Percentiles rank a stretch among this genome's conserved stretches.
Conservation (phyloP, 2,797 vertebrate genomes). For the Leptoclinus maculatus region DNA sequence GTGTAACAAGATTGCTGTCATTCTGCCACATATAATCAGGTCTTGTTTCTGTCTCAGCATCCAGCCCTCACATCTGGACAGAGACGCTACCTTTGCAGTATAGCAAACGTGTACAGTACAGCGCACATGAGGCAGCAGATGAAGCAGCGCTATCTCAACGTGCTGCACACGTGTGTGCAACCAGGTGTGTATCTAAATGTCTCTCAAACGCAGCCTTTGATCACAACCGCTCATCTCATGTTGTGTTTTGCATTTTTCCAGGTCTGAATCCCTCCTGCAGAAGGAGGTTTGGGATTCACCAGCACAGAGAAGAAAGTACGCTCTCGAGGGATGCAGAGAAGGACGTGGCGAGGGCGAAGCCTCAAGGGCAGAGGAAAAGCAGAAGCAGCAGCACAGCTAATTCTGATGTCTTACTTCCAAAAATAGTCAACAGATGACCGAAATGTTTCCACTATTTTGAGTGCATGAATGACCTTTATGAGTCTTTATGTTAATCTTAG, state of each 20-base stretch:
- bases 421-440: slow-evolving; percentile 56
- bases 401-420: slow-evolving; percentile 60
- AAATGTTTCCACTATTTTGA: not conserved
- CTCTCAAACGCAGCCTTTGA: not conserved
- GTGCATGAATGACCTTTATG: not conserved
- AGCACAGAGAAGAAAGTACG: slow-evolving; percentile 7
- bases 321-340: slow-evolving; percentile 37
- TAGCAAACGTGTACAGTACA: slow-evolving; percentile 80
- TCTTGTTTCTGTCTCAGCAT: slow-evolving; percentile 72
- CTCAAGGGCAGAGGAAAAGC: slow-evolving; percentile 32
- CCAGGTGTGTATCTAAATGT: slow-evolving; percentile 55
- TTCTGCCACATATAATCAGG: not conserved
- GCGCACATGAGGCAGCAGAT: slow-evolving; percentile 78
- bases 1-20: not conserved
- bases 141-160: slow-evolving; percentile 78
- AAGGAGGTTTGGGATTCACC: slow-evolving; percentile 35
- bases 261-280: slow-evolving; percentile 44
- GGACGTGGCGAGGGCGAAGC: slow-evolving; percentile 29
- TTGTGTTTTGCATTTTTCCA: slow-evolving; percentile 14
- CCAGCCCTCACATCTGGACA: slow-evolving; percentile 77
- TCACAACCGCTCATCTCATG: not conserved
- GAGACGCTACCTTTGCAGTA: slow-evolving; percentile 79
- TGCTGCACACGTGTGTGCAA: slow-evolving; percentile 68
- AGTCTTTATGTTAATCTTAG: not conserved
- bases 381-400: slow-evolving; percentile 19